These are phyloP conservation scores for Stegana nigrithorax DNA, from an alignment of 2,888 invertebrate genomes.

Conservation along the genomic window DNA sequence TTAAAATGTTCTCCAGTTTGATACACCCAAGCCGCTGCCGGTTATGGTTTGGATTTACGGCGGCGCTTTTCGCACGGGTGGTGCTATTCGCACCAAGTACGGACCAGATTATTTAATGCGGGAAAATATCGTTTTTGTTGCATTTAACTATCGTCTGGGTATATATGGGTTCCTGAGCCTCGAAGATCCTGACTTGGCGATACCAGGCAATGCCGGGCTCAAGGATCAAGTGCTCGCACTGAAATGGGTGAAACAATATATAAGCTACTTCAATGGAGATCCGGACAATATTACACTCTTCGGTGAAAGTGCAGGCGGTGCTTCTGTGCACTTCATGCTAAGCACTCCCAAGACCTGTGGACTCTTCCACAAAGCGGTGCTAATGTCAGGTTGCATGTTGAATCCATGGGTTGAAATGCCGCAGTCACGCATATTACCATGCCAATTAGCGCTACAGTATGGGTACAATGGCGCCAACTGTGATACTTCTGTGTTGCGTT, in stretches of 20 bases:
- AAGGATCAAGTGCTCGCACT: constrained; percentile 70
- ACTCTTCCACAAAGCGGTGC: constrained; percentile 62
- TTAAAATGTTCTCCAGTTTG: constrained; percentile 36
- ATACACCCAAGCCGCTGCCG: constrained; percentile 43
- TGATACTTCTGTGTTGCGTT: constrained; percentile 58
- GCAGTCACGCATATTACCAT: constrained; percentile 38
- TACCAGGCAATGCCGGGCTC: constrained; percentile 71
- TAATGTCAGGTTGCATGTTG: constrained; percentile 61
- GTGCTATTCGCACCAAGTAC: constrained; percentile 54
- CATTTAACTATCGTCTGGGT: constrained; percentile 70
- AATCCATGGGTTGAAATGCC: constrained; percentile 56
- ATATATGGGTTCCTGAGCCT: constrained; percentile 69
- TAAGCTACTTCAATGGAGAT: constrained; percentile 69
- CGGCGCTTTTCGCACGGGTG: constrained; percentile 68
- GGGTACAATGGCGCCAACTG: constrained; percentile 56
- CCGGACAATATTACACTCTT: constrained; percentile 70
- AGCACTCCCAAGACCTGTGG: constrained; percentile 68
- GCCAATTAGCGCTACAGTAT: constrained; percentile 53
- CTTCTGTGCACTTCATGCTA: constrained; percentile 68
- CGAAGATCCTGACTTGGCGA: constrained; percentile 63
- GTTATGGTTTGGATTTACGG: constrained; percentile 71
- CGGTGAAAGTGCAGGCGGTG: constrained; percentile 71
- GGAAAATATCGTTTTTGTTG: constrained; percentile 68
- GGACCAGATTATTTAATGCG: constrained; percentile 69
- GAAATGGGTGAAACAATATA: constrained; percentile 70